Evolutionary conservation across 2,113 vertebrate species (phyloP), one percentile per base, ranked within the genome.

Genomic region (Prunella himalayana): DNA sequence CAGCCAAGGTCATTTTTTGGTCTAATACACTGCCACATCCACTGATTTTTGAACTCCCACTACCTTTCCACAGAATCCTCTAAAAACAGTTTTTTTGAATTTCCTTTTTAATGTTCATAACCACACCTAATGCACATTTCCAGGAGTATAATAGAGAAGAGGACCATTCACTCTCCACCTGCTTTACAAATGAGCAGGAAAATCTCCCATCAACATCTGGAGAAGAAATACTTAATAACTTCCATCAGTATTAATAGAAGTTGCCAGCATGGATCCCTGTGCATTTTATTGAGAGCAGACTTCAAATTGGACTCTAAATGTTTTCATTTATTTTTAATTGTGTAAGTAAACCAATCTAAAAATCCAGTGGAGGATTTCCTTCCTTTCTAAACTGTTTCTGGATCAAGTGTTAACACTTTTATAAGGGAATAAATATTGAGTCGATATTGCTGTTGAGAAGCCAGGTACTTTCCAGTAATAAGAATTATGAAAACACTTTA

Each of bases 291-390:
- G 69, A 94, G 13, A 86, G 14, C 19, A 94, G 53, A 42, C 60
- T 68, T 91, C 51, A 93, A 77, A 86, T 11, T 80, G 28, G 28
- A 57, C 68, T 93, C 68, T 61, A 70, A 93, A 72, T 54, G 16
- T 57, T 95, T 91, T 71, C 10, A 82, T 96, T 89, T 90, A 44
- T 88, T 96, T 92, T 92, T 88, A 97, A 95, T 87, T 94, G 15
- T 73, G 22, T 63, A 54, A 82, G 42, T 91, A 90, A 89, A 80
- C 42, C 42, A 30, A 76, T 89, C 19, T 60, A 82, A 90, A 91
- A 93, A 64, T 91, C 28, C 44, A 64, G 19, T 59, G 57, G 63
- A 91, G 77, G 9, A 83, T 92, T 87, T 85, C 44, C 37, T 81
- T 91, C 24, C 39, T 83, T 94, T 82, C 35, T 81, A 82, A 91